Conservation (phyloP, 2,797 vertebrate genomes). For the Sebastes minor region DNA sequence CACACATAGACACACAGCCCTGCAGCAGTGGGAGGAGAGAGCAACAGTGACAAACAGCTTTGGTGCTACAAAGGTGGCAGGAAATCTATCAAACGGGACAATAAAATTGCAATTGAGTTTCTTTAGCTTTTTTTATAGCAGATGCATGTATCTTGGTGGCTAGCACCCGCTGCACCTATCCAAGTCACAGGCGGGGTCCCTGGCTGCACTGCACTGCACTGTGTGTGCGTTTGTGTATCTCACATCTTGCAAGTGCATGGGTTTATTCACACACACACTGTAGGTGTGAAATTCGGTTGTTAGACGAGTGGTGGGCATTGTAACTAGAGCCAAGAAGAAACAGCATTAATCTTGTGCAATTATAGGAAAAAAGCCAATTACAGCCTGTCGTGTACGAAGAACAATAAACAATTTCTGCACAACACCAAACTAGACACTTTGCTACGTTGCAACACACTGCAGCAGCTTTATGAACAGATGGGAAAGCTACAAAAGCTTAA, state of each 20-base stretch:
- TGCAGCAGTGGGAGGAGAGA: slow-evolving; percentile 90
- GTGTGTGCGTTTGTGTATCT: background rate
- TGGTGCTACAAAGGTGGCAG: slow-evolving; percentile 97
- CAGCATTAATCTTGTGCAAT: slow-evolving; percentile 82
- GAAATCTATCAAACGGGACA: slow-evolving; percentile 99
- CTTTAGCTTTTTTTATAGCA: slow-evolving; percentile 98
- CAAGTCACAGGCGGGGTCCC: slow-evolving; percentile 71
- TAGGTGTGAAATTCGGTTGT: slow-evolving; percentile 75
- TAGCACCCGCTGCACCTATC: slow-evolving; percentile 83
- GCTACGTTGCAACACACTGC: background rate
- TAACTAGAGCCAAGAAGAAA: slow-evolving; percentile 72
- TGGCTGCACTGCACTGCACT: background rate
- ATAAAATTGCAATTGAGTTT: slow-evolving; percentile 99
- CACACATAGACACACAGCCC: slow-evolving; percentile 63
- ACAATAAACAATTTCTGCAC: slow-evolving; percentile 57
- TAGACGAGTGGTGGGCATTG: slow-evolving; percentile 70
- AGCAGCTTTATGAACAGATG: background rate
- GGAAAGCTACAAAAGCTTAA: background rate
- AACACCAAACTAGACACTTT: slow-evolving; percentile 5
- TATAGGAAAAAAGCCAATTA: slow-evolving; percentile 74
- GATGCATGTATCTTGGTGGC: slow-evolving; percentile 92
- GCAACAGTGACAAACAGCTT: slow-evolving; percentile 99
- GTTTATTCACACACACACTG: slow-evolving; percentile 31
- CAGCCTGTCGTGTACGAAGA: slow-evolving; percentile 50
- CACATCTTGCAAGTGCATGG: slow-evolving; percentile 15